Base-by-base conservation (phyloP, 2,113 vertebrate genomes). In the Otolemur garnettii region DNA sequence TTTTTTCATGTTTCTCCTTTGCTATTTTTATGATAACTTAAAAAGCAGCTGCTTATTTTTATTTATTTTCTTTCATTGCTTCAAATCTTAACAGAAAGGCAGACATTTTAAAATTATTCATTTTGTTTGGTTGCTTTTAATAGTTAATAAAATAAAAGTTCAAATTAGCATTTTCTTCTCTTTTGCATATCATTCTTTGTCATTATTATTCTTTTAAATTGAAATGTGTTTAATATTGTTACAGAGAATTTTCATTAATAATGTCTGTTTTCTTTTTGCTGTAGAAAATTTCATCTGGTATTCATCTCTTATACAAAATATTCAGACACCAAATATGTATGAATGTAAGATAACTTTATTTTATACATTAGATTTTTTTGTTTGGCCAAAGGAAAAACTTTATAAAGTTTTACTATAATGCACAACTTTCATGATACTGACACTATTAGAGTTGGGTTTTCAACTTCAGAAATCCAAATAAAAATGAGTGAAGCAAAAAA, bases 141-240 rank as follows among this genome's bases (percentile, higher is more conserved):
- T 33, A 33, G 72, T 82, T 85, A 4, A 66, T 86, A 80, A 79
- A 82, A 93, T 85, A 87, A 92, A 92, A 96, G 2, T 59, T 60
- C 19, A 88, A 66, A 82, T 86, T 82, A 97, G 2, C 30, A 88
- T 74, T 68, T 72, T 5, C 26, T 92, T 30, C 15, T 59, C 0
- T 0, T 97, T 97, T 96, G 12, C 72, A 82, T 68, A 87, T 77
- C 69, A 80, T 60, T 71, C 62, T 62, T 6, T 94, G 80, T 82
- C 86, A 8, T 33, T 93, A 68, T 53, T 75, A 6, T 59, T 87
- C 4, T 68, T 26, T 2, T 74, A 60, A 85, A 97, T 6, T n/a
- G 0, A 75, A 97, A 96, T 97, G 57, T 97, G 11, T 17, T 66
- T 59, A 62, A 33, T 53, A 55, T 80, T 1, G 55, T 90, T 94